These are phyloP conservation scores for Vanessa atalanta DNA, from an alignment of 1,140 invertebrate genomes.

Conservation along the genomic window DNA sequence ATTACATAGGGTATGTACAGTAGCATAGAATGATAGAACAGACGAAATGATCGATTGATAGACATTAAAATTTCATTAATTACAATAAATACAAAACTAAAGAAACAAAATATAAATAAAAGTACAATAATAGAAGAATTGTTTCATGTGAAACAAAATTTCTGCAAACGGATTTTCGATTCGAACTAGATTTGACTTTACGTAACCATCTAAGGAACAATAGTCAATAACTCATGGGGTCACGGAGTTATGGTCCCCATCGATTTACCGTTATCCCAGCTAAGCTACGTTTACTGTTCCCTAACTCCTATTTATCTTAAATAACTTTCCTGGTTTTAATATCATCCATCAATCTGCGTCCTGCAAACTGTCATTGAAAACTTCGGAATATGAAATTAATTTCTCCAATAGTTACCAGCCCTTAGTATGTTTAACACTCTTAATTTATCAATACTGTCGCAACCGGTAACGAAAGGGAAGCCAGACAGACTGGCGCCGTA, in stretches of 20 bases:
- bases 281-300: slow-evolving; percentile 5
- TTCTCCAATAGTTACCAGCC: no score
- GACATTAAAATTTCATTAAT: no score
- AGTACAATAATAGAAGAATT: no score
- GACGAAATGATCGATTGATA: no score
- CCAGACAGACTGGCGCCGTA: no score
- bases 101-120: no score
- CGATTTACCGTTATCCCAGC: slow-evolving; percentile 11
- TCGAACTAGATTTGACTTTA: background rate
- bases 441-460: no score
- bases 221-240: slow-evolving; percentile 14
- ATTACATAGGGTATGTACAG: no score
- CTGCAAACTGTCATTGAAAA: background rate
- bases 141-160: background rate
- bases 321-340: background rate
- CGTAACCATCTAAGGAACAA: slow-evolving; percentile 7
- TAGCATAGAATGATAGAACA: no score
- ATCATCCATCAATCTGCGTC: background rate
- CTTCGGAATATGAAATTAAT: background rate
- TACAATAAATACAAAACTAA: no score
- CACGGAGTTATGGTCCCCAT: slow-evolving; percentile 11
- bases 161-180: slow-evolving; percentile 15
- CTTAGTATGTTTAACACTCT: no score
- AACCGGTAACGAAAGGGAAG: no score
- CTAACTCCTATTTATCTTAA: background rate